Conservation (phyloP, 2,113 vertebrate species). For the Syrmaticus mikado region DNA sequence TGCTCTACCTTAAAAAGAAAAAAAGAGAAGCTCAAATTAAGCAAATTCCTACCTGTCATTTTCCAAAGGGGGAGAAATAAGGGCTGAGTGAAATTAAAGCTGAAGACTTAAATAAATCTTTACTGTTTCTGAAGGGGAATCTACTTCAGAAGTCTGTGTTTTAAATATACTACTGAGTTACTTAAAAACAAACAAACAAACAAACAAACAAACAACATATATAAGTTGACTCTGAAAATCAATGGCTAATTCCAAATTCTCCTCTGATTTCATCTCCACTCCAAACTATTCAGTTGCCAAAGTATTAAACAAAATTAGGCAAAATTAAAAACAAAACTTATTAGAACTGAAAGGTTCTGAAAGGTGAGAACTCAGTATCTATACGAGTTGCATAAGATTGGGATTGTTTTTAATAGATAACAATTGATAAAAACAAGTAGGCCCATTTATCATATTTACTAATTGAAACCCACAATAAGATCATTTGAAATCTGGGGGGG, state of each 20-base stretch:
- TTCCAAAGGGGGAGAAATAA: neutral
- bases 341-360: neutral
- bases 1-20: neutral
- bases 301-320: neutral
- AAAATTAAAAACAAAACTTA: neutral
- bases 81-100: neutral
- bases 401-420: neutral
- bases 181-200: too few relatives aligned
- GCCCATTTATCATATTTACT: rapidly evolving
- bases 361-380: neutral
- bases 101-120: slow-evolving; percentile 28
- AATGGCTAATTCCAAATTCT: neutral
- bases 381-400: neutral
- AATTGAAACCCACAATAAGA: neutral
- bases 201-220: too few relatives aligned
- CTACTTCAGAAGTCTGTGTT: neutral
- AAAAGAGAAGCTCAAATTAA: neutral
- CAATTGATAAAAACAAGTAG: neutral
- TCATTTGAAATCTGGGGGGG: neutral
- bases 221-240: neutral
- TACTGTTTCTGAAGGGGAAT: neutral
- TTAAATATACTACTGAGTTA: neutral
- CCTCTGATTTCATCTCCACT: neutral
- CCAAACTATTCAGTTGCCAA: neutral
- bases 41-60: slow-evolving; percentile 1